These are phyloP conservation scores for Ptyas mucosa DNA, from an alignment of 2,113 vertebrate genomes.

Conservation along the genomic window DNA sequence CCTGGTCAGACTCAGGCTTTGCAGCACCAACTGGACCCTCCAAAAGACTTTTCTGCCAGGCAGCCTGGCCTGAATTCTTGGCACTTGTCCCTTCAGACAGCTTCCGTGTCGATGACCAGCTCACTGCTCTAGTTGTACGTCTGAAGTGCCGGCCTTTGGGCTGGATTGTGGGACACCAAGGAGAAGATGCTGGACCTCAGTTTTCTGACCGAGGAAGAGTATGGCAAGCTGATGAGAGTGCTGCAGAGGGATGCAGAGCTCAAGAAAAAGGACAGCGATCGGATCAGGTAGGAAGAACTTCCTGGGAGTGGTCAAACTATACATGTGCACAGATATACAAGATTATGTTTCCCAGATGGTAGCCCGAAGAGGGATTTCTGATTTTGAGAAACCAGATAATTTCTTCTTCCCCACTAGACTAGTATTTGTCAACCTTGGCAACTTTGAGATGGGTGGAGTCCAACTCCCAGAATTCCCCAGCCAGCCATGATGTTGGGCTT, in stretches of 20 bases:
- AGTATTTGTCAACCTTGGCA: background rate
- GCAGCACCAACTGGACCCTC: slow-evolving; percentile 31
- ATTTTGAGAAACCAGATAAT: background rate
- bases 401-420: background rate
- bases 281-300: slow-evolving; percentile 64
- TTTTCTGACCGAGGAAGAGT: slow-evolving; percentile 69
- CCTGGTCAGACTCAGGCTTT: slow-evolving; percentile 10
- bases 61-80: slow-evolving; percentile 30
- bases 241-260: slow-evolving; percentile 71
- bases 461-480: background rate
- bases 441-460: background rate
- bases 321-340: background rate
- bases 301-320: background rate
- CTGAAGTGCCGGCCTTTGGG: background rate
- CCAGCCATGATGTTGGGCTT: background rate
- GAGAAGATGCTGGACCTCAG: slow-evolving; percentile 69
- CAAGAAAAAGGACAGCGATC: slow-evolving; percentile 69
- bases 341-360: background rate
- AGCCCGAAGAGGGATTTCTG: background rate
- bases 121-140: background rate
- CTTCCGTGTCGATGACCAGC: background rate
- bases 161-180: slow-evolving; percentile 12
- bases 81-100: background rate
- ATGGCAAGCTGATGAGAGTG: slow-evolving; percentile 67
- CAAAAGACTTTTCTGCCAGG: background rate